Evolutionary conservation across 2,113 vertebrate genomes (phyloP).

Genomic region (Gymnogyps californianus): DNA sequence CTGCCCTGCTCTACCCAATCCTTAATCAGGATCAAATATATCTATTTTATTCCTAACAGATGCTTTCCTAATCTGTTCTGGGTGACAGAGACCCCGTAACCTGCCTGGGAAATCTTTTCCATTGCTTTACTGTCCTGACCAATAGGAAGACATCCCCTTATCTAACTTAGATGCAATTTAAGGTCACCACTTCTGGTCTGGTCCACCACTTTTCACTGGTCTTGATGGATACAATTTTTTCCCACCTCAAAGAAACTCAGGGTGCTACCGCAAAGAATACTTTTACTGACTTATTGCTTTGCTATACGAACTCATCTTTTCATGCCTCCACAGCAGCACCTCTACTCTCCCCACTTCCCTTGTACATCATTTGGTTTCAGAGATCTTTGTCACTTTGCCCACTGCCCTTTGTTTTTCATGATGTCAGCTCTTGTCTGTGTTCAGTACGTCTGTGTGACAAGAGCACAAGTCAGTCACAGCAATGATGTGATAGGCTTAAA

Average conservation of each 20-base stretch:
- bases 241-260: not conserved
- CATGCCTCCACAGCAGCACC: not conserved
- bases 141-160: not conserved
- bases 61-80: not conserved
- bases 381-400: not conserved
- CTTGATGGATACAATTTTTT: not conserved
- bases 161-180: not conserved
- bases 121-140: not conserved
- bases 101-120: not conserved
- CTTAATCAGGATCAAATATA: slow-evolving; percentile 7
- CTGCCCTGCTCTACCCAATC: not conserved
- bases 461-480: not conserved
- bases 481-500: not conserved
- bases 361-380: not conserved
- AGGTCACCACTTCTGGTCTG: not conserved
- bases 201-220: not conserved
- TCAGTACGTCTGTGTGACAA: not conserved
- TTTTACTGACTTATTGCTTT: not conserved
- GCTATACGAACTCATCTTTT: not conserved
- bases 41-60: not conserved
- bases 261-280: not conserved
- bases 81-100: not conserved
- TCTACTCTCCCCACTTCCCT: not conserved
- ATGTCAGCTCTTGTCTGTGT: not conserved
- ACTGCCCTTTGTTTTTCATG: not conserved